These are phyloP conservation scores for Dasypolia templi DNA, from an alignment of 2,888 invertebrate genomes.

Conservation along the genomic window DNA sequence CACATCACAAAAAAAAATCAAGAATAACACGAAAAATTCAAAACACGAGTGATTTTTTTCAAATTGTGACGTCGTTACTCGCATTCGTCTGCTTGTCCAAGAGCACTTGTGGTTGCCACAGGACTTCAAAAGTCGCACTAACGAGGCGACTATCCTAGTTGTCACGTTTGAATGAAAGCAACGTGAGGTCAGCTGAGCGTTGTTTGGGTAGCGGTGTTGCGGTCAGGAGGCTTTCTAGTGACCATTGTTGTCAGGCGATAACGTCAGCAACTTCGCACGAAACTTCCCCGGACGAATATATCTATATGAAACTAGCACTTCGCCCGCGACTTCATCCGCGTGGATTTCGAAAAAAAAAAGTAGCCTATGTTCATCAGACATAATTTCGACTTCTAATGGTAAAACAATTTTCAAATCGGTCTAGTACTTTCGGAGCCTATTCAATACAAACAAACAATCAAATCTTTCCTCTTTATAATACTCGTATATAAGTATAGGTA, in stretches of 20 bases:
- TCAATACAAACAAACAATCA: too few species aligned
- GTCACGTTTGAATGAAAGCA: constrained; percentile 77
- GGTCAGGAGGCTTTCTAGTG: constrained; percentile 57
- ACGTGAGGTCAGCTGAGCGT: constrained; percentile 71
- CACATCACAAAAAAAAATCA: not conserved
- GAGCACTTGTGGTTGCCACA: constrained; percentile 69
- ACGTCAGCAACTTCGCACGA: constrained; percentile 45
- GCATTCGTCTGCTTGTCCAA: constrained; percentile 55
- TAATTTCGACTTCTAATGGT: too few species aligned
- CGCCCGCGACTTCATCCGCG: too few species aligned
- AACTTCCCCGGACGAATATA: constrained; percentile 31
- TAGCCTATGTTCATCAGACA: too few species aligned
- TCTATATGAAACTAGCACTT: constrained; percentile 29
- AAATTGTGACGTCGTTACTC: constrained; percentile 50
- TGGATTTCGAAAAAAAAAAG: too few species aligned
- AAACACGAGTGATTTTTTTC: constrained; percentile 37
- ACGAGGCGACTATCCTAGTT: constrained; percentile 76
- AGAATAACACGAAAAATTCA: not conserved
- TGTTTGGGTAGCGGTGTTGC: constrained; percentile 58
- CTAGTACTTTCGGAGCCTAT: too few species aligned
- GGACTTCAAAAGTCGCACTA: constrained; percentile 75
- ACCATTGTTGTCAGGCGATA: constrained; percentile 64
- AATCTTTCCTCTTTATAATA: too few species aligned
- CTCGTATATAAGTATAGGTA: too few species aligned
- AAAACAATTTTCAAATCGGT: too few species aligned